A percentile compares a stretch with the other conserved stretches of the same genome.
Conservation (phyloP, 2,888 invertebrate species). For the Siphlonurus alternatus region DNA sequence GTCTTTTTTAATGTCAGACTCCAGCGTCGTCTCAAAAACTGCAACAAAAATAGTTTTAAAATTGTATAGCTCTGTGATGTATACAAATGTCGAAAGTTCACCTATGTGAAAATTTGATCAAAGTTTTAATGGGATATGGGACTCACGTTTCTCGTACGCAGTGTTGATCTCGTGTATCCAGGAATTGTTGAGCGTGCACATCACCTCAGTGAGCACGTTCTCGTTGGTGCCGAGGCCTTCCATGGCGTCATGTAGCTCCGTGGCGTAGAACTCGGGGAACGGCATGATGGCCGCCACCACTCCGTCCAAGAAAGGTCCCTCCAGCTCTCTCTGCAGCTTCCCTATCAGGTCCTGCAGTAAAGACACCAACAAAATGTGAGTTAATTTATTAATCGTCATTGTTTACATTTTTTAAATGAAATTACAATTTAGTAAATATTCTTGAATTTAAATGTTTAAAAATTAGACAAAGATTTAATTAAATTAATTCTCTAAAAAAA, state of each 20-base stretch:
- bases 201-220: slow-evolving; percentile 79
- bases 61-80: too few species aligned
- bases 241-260: slow-evolving; percentile 75
- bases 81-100: too few species aligned
- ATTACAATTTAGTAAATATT: too few species aligned
- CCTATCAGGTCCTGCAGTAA: slow-evolving; percentile 63
- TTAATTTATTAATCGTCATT: too few species aligned
- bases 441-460: too few species aligned
- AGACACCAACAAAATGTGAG: too few species aligned
- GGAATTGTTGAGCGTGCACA: slow-evolving; percentile 74
- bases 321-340: slow-evolving; percentile 75
- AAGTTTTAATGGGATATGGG: too few species aligned
- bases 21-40: slow-evolving; percentile 67
- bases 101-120: too few species aligned
- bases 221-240: slow-evolving; percentile 77
- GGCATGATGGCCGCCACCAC: slow-evolving; percentile 84
- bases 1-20: slow-evolving; percentile 68
- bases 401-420: too few species aligned
- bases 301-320: slow-evolving; percentile 78
- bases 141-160: background rate
- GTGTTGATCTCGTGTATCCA: background rate
- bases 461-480: too few species aligned
- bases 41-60: too few species aligned
- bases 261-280: slow-evolving; percentile 76
- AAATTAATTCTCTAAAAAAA: too few species aligned